A percentile compares a stretch with the other conserved stretches of the same genome.
phyloP scores from a whole-genome alignment of 2,797 vertebrate genomes.

The Hirundo rustica region DNA sequence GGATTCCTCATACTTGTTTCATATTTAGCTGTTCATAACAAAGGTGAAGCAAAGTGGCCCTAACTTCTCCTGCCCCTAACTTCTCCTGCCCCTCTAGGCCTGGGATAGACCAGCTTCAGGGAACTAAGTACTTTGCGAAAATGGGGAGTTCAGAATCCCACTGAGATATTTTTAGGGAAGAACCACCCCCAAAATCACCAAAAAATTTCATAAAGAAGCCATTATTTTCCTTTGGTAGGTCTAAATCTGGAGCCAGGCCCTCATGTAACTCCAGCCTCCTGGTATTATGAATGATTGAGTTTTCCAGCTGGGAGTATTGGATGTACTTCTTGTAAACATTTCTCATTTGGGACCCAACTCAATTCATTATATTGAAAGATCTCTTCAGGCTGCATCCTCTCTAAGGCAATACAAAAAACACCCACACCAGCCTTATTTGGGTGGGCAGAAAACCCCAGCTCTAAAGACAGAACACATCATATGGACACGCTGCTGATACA shows the following conservation, averaged over 20 bases:
- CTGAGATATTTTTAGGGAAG: background rate
- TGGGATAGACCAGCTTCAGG: background rate
- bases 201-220: background rate
- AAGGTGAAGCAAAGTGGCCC: background rate
- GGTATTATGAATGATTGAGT: background rate
- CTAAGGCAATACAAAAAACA: background rate
- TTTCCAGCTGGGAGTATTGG: background rate
- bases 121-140: background rate
- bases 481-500: accelerated
- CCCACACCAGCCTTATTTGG: background rate
- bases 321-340: background rate
- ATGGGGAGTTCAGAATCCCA: background rate
- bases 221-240: background rate
- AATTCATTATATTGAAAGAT: background rate
- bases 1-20: background rate
- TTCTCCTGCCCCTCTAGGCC: background rate
- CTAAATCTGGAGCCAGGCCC: background rate
- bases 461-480: background rate
- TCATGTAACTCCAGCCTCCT: background rate
- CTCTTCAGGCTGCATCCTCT: background rate
- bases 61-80: background rate
- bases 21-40: background rate
- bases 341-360: background rate
- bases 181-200: background rate
- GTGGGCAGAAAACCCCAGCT: background rate